Base-by-base conservation (phyloP, 2,113 vertebrate genomes). In the Cyphomyrus discorhynchus region DNA sequence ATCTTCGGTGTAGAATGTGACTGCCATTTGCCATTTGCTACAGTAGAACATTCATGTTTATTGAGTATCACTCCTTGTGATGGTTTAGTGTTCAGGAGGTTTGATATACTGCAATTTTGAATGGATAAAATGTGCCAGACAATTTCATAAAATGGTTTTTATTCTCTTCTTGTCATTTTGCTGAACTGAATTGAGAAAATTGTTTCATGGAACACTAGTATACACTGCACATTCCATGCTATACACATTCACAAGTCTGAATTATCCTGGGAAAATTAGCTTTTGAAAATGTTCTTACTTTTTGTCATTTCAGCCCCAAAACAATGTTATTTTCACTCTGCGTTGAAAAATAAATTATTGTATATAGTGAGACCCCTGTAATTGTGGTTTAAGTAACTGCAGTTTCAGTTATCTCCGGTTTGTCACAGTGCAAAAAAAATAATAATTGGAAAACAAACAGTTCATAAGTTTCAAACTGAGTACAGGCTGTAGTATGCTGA, bases 241-340 rank as follows among this genome's bases (percentile, higher is more conserved):
- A 45, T 13, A 4, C 62, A 70, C 42, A 45, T 70, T 70, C 62
- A 1, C 42, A 21, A 47, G 35, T 42, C 3, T 21, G 80, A 31
- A 27, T 31, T 66, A 3, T 66, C 8, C 8, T 46, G 56, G 17
- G 56, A 56, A 88, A 13, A 53, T 19, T 58, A 45, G 19, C 80
- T 86, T 31, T 50, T 31, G 5, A 49, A 52, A 50, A 24, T 35
- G 53, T 45, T n/a, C 95, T 95, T 94, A 94, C 93, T 95, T 94
- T 93, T 93, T 49, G 90, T 93, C 92, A 94, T 93, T 93, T 93
- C 94, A 93, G 91, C 93, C 94, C 94, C 95, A 95, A 95, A 91
- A 93, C 92, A 94, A 95, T 92, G 94, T 92, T 93, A 92, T 93
- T 92, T 90, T 94, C 90, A 93, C 93, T 93, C 93, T 93, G 93